Evolutionary conservation across 2,797 vertebrate species (phyloP).

Genomic region (Aselliscus stoliczkanus): DNA sequence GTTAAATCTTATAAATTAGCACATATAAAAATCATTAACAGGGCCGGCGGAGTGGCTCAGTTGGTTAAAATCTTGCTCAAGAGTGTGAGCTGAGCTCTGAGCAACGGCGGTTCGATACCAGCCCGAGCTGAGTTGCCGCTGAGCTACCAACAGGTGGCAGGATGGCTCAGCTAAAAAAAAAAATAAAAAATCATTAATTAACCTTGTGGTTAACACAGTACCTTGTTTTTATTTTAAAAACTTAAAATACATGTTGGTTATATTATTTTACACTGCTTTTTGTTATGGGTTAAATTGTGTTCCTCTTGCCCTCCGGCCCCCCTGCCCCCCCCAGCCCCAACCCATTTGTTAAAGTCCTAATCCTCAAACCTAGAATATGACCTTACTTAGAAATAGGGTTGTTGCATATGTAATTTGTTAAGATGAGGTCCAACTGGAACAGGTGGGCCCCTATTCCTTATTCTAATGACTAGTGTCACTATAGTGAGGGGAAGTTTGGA

Average conservation of each 20-base stretch:
- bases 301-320: too few species aligned
- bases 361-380: neutral
- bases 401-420: neutral
- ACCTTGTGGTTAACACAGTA: neutral
- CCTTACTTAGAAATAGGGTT: neutral
- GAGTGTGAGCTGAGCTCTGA: too few species aligned
- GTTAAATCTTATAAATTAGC: neutral
- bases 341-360: neutral
- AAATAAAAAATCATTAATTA: too few species aligned
- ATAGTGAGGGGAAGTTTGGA: neutral
- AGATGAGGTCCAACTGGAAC: neutral
- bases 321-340: too few species aligned
- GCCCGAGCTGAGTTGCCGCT: too few species aligned
- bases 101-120: too few species aligned
- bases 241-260: neutral
- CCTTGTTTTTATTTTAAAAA: neutral
- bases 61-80: too few species aligned
- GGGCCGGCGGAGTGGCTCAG: too few species aligned
- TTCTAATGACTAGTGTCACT: neutral
- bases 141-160: too few species aligned
- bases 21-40: neutral
- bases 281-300: neutral
- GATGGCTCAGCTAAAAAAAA: too few species aligned
- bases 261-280: neutral
- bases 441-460: neutral